Conservation (phyloP, 2,797 vertebrate genomes). For the Ficedula albicollis region DNA sequence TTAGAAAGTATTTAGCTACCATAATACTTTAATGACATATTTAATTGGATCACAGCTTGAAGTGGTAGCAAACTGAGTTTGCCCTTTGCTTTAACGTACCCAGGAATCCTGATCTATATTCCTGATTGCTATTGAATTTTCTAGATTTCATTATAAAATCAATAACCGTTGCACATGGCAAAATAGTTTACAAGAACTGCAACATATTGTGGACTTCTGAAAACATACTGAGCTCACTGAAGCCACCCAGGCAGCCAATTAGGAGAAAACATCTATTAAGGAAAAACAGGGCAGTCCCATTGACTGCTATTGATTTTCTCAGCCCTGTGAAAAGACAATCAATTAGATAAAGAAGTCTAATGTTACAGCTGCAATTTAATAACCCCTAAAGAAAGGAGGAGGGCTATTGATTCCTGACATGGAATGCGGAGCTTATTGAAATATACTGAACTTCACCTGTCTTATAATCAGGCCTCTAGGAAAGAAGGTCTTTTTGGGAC, state of each 20-base stretch:
- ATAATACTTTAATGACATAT: slow-evolving; percentile 70
- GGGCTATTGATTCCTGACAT: slow-evolving; percentile 83
- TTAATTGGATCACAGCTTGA: slow-evolving; percentile 81
- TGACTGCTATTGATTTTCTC: slow-evolving; percentile 86
- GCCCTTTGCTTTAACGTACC: slow-evolving; percentile 78
- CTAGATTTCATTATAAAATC: slow-evolving; percentile 90
- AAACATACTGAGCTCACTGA: slow-evolving; percentile 77
- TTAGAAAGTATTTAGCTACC: slow-evolving; percentile 64
- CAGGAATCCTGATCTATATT: slow-evolving; percentile 83
- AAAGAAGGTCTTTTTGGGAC: slow-evolving; percentile 45
- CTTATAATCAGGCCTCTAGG: slow-evolving; percentile 69
- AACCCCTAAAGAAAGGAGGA: slow-evolving; percentile 79
- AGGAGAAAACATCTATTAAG: slow-evolving; percentile 84
- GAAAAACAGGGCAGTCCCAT: slow-evolving; percentile 81
- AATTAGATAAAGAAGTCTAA: slow-evolving; percentile 86
- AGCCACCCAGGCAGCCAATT: slow-evolving; percentile 83
- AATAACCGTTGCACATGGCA: slow-evolving; percentile 79
- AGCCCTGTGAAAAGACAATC: slow-evolving; percentile 84
- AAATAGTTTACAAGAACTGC: slow-evolving; percentile 83
- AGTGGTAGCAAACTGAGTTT: slow-evolving; percentile 74
- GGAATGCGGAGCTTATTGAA: slow-evolving; percentile 79
- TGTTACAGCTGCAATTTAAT: slow-evolving; percentile 87
- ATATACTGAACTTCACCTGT: slow-evolving; percentile 80
- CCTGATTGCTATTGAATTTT: slow-evolving; percentile 86
- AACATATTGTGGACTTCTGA: slow-evolving; percentile 79